Percentiles rank a stretch among this genome's conserved stretches.
Conservation (phyloP, 2,113 vertebrate species). For the Asarcornis scutulata region DNA sequence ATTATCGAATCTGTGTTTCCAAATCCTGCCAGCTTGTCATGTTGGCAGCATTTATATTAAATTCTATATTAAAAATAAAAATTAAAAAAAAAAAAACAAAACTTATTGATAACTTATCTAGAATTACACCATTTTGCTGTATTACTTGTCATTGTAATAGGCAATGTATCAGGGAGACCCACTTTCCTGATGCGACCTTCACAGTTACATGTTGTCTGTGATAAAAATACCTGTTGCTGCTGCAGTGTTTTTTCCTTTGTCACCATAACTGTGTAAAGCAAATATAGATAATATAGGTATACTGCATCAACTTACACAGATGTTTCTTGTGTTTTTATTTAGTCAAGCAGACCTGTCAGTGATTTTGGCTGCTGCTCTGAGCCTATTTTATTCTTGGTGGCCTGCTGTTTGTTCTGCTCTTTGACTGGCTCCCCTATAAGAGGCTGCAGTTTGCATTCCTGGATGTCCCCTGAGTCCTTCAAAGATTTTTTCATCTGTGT, state of each 20-base stretch:
- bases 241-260: not conserved
- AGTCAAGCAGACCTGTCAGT: not conserved
- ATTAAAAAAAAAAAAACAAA: not conserved
- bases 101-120: not conserved
- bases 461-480: not conserved
- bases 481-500: constrained; percentile 36
- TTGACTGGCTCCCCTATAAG: not conserved
- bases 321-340: not conserved
- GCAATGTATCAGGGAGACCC: not conserved
- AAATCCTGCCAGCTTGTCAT: not conserved
- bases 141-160: not conserved
- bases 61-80: not conserved
- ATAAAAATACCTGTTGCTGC: not conserved
- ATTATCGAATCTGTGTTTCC: not conserved
- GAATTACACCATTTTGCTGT: not conserved
- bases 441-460: not conserved
- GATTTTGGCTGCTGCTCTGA: not conserved
- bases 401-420: not conserved
- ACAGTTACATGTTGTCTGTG: not conserved
- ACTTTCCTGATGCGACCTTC: not conserved
- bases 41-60: not conserved
- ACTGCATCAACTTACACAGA: not conserved
- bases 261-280: not conserved
- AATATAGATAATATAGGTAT: not conserved
- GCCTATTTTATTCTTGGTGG: not conserved